Conservation (phyloP, 53 echinoderm and acorn worm species). For the Henricia sp. region DNA sequence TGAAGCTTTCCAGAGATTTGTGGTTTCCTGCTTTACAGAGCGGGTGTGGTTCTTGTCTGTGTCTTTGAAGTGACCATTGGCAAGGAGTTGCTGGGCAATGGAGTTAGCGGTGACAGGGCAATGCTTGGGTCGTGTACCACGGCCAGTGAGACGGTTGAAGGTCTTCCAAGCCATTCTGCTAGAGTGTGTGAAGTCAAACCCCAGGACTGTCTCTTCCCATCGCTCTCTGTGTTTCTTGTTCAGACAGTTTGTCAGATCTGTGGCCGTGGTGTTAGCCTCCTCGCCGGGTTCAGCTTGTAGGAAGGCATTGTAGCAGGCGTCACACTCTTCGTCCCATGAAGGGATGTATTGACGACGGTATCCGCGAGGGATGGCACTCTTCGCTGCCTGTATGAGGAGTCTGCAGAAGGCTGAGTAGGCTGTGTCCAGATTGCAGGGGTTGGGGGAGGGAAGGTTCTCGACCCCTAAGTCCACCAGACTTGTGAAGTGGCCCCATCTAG, state of each 20-base stretch:
- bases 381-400: conserved; percentile 40
- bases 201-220: conserved; percentile 61
- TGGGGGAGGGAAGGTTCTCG: conserved; percentile 40
- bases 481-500: conserved; percentile 51
- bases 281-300: conserved; percentile 34
- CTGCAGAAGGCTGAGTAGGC: conserved; percentile 60
- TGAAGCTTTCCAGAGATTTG: conserved; percentile 31
- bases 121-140: conserved; percentile 25
- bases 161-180: conserved; percentile 38
- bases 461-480: conserved; percentile 33
- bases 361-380: conserved; percentile 48
- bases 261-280: conserved; percentile 27
- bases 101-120: conserved; percentile 62
- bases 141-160: conserved; percentile 46
- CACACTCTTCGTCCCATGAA: conserved; percentile 55
- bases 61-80: conserved; percentile 45
- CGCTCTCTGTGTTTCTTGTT: conserved; percentile 50
- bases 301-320: conserved; percentile 35
- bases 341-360: conserved; percentile 50
- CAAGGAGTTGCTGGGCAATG: conserved; percentile 53
- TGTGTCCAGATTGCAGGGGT: conserved; percentile 31
- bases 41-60: conserved; percentile 45
- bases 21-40: not conserved
- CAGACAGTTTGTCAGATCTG: conserved; percentile 53
- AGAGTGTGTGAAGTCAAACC: conserved; percentile 62